Evolutionary conservation across 2,888 invertebrate species (phyloP).

Genomic region (Eulithis testata): DNA sequence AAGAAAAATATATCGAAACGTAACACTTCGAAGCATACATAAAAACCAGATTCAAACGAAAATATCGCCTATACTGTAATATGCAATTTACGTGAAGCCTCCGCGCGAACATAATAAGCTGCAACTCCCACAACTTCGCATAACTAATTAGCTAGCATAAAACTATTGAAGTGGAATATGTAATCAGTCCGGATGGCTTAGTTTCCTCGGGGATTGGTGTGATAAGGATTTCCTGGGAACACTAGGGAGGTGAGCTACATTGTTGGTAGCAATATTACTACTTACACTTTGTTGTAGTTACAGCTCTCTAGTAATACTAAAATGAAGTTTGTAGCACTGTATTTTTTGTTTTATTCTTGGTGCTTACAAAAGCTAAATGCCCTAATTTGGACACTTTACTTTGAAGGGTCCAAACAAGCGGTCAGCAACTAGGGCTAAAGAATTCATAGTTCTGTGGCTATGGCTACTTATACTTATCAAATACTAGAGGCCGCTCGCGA

Average conservation of each 20-base stretch:
- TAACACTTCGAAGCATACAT: neutral
- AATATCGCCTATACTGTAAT: slow-evolving; percentile 6
- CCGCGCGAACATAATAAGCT: slow-evolving; percentile 7
- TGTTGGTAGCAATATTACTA: too few relatives aligned
- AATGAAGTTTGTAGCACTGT: too few relatives aligned
- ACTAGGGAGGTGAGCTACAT: neutral
- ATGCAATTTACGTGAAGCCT: slow-evolving; percentile 7
- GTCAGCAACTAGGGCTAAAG: too few relatives aligned
- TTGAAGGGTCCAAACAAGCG: too few relatives aligned
- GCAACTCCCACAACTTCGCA: slow-evolving; percentile 11
- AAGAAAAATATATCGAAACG: too few relatives aligned
- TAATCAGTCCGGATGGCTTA: slow-evolving; percentile 4
- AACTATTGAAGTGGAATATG: slow-evolving; percentile 13
- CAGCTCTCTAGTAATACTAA: too few relatives aligned
- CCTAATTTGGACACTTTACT: too few relatives aligned
- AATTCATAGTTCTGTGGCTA: too few relatives aligned
- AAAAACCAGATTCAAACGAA: slow-evolving; percentile 2
- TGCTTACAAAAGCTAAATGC: too few relatives aligned
- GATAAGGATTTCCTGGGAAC: neutral
- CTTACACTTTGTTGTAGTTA: too few relatives aligned
- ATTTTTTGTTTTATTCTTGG: too few relatives aligned
- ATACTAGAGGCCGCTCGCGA: too few relatives aligned
- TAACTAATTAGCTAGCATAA: slow-evolving; percentile 15
- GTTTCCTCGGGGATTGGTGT: neutral
- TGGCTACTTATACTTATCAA: neutral